Base-by-base conservation (phyloP, 2,113 vertebrate species). In the Piprites chloris region DNA sequence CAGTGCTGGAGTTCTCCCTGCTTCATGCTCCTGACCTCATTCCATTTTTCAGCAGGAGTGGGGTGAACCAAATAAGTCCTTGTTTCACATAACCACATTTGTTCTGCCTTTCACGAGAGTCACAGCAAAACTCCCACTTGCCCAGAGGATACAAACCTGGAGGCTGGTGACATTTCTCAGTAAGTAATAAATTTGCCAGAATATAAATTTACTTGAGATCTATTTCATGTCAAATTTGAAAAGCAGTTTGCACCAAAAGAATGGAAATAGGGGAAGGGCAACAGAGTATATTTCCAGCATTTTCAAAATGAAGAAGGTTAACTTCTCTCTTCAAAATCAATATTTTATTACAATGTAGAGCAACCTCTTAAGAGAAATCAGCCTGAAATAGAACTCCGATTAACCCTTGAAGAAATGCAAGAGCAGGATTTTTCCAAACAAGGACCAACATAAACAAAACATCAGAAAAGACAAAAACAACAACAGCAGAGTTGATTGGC, bases 51-150 rank as follows among this genome's bases (percentile, higher is more conserved):
- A 93, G 81, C 32, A 63, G 58, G 47, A 89, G 68, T 5, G 46
- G 69, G 63, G 65, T 5, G 3, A 90, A 71, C 65, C 32, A 91
- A 85, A 52, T 42, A 41, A 90, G 41, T 42, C 52, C 42, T 88
- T 85, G 88, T 83, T 96, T 89, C 92, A 84, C 85, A 77, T 83
- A 94, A 96, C 62, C 53, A 66, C 52, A 52, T 87, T 95, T 89
- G 66, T 83, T 94, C 93, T 88, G 88, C 67, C 68, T 92, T 94
- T 86, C 63, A 56, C 2, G 0, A 71, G 59, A 90, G 52, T 59
- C 76, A 65, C 59, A 88, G 90, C 52, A 83, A 71, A 88, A 77
- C 75, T 89, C 89, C 67, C 33, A 46, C 63, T 87, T 94, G 79
- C 59, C 75, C 68, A 94, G 65, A 86, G 56, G 63, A 90, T 71